Evolutionary conservation across 2,113 vertebrate genomes (phyloP), one percentile per base, ranked within the genome.

Genomic region (Oxyruncus cristatus): DNA sequence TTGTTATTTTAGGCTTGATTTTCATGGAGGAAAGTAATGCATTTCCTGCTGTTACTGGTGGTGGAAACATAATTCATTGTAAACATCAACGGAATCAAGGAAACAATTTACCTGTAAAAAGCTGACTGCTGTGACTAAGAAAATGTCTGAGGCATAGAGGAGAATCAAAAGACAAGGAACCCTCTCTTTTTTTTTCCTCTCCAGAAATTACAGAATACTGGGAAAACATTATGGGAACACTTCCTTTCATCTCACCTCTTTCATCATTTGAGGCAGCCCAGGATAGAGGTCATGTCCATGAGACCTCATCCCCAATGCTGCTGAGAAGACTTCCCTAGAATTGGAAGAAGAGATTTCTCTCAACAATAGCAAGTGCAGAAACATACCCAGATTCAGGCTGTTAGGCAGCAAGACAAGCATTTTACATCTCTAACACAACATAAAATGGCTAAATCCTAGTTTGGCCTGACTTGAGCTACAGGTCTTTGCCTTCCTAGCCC

Each of bases 201-300:
- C 20, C 32, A 27, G 1, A 5, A 73, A 13, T 47, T 65, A 32
- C 27, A 78, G n/a, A 56, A 32, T 50, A 50, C 59, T 61, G 72
- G 32, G 33, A 49, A 55, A 85, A 3, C 23, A 46, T 50, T 39
- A n/a, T 1, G 2, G 18, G 18, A 42, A 79, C 2, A 1, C 14
- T 74, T 76, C 59, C 14, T 66, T 76, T 65, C 52, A 56, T 30
- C 13, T 39, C 41, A 41, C 9, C 12, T 52, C 50, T 52, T 28
- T 28, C 50, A 15, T 52, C 50, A 78, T 39, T 44, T 2, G 4
- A 79, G 66, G 35, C 7, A 81, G 8, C 12, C 28, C 8, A 26
- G 37, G 37, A 68, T 0, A 85, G n/a, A 85, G 16, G 7, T 8
- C 1, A 0, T 6, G 9, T 23, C 8, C 19, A 26, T 11, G 2